phyloP scores from a whole-genome alignment of 2,888 invertebrate species.

The Synergus umbraculus region DNA sequence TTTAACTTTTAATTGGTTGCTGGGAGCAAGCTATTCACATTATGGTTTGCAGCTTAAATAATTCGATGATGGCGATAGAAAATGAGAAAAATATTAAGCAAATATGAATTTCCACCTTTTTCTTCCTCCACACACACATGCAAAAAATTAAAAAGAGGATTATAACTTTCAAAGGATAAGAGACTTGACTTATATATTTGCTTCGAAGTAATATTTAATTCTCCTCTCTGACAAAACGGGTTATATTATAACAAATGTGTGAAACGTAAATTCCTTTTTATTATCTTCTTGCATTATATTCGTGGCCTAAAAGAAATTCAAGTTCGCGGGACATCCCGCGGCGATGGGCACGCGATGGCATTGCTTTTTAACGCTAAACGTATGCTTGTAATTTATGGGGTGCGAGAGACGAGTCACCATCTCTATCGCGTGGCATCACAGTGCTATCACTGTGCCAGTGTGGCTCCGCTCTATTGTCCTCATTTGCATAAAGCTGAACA shows the following conservation, averaged over 20 bases:
- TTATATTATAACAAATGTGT: constrained; percentile 21
- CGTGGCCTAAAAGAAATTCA: constrained; percentile 45
- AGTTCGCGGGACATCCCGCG: constrained; percentile 59
- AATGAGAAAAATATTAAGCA: too few species aligned
- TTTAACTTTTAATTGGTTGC: neutral
- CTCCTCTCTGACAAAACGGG: constrained; percentile 21
- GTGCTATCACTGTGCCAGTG: constrained; percentile 48
- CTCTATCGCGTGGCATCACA: constrained; percentile 48
- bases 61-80: too few species aligned
- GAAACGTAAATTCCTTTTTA: constrained; percentile 21
- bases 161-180: neutral
- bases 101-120: too few species aligned
- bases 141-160: neutral
- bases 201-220: neutral
- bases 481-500: constrained; percentile 61
- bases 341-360: constrained; percentile 62
- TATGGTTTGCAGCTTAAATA: too few species aligned
- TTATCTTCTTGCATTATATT: neutral
- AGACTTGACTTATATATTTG: neutral
- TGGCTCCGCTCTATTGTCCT: constrained; percentile 47
- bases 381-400: constrained; percentile 54
- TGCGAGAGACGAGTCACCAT: constrained; percentile 52
- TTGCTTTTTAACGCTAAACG: constrained; percentile 54
- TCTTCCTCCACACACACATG: too few species aligned
- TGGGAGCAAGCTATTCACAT: neutral